Conservation (phyloP, 2,888 invertebrate genomes). For the Rugalucina vietnamica region DNA sequence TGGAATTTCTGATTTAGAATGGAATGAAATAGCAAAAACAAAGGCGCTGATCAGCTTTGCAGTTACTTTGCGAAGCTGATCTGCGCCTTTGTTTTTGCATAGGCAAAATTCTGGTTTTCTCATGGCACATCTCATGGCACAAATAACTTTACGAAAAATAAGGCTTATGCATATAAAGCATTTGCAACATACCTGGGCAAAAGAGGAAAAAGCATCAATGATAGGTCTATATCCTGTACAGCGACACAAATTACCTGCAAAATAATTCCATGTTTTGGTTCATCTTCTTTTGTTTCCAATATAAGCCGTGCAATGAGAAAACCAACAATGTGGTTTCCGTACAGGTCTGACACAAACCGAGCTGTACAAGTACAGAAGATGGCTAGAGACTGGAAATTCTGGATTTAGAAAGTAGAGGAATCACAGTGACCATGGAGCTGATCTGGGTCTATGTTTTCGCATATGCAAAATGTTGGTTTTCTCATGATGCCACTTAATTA, state of each 20-base stretch:
- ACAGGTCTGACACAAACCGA: not conserved
- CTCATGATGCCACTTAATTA: too few species aligned
- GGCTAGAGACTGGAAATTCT: not conserved
- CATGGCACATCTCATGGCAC: not conserved
- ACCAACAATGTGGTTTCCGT: not conserved
- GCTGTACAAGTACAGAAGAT: not conserved
- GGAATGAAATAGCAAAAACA: too few species aligned
- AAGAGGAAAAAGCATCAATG: conserved; percentile 93
- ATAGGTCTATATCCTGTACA: conserved; percentile 98
- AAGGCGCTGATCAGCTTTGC: not conserved
- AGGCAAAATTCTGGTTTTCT: not conserved
- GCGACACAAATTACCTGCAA: conserved; percentile 90
- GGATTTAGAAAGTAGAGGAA: not conserved
- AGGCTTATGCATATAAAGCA: not conserved
- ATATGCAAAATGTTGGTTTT: too few species aligned
- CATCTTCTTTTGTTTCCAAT: not conserved
- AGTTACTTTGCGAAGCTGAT: not conserved
- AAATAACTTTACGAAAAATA: not conserved
- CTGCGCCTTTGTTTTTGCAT: not conserved
- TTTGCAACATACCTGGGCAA: conserved; percentile 64
- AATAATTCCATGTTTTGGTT: not conserved
- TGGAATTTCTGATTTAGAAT: too few species aligned
- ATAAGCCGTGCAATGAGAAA: not conserved
- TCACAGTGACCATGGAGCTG: not conserved
- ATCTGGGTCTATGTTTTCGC: too few species aligned